Evolutionary conservation across 2,113 vertebrate genomes (phyloP).

Genomic region (Boulengeromyrus knoepffleri): DNA sequence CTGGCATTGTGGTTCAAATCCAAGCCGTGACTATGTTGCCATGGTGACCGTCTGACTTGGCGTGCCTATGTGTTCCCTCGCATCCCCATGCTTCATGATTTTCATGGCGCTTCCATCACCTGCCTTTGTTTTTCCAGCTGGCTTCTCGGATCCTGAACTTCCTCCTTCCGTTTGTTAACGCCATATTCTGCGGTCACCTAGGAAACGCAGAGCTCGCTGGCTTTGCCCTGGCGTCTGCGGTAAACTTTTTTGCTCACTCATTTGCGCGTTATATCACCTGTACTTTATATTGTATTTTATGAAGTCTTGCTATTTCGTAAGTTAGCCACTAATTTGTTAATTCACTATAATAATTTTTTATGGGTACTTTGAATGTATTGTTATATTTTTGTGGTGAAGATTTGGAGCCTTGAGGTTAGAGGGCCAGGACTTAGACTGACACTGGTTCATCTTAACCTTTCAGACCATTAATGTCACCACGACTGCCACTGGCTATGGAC

Average conservation of each 20-base stretch:
- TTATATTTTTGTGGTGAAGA: too few species aligned
- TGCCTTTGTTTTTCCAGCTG: slow-evolving; percentile 54
- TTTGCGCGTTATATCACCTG: background rate
- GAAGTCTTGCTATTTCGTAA: background rate
- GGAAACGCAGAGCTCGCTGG: slow-evolving; percentile 82
- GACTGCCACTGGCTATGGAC: slow-evolving; percentile 66
- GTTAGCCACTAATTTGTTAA: background rate
- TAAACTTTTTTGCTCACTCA: slow-evolving; percentile 36
- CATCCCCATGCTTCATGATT: background rate
- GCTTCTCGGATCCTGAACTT: slow-evolving; percentile 75
- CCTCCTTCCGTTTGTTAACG: slow-evolving; percentile 74
- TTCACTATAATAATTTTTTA: background rate
- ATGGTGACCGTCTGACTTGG: background rate
- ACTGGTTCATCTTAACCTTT: background rate
- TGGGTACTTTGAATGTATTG: background rate
- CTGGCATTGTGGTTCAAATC: background rate
- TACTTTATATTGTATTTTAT: background rate
- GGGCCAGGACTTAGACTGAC: background rate
- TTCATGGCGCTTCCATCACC: slow-evolving; percentile 2
- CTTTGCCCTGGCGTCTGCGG: slow-evolving; percentile 77
- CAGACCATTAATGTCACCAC: slow-evolving; percentile 76
- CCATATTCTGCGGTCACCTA: slow-evolving; percentile 87
- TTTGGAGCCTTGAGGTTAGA: background rate
- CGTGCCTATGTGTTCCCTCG: background rate
- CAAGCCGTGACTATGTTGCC: background rate